These are phyloP conservation scores for Lottia gigantea DNA, from an alignment of 2,888 invertebrate species.

Conservation along the genomic window DNA sequence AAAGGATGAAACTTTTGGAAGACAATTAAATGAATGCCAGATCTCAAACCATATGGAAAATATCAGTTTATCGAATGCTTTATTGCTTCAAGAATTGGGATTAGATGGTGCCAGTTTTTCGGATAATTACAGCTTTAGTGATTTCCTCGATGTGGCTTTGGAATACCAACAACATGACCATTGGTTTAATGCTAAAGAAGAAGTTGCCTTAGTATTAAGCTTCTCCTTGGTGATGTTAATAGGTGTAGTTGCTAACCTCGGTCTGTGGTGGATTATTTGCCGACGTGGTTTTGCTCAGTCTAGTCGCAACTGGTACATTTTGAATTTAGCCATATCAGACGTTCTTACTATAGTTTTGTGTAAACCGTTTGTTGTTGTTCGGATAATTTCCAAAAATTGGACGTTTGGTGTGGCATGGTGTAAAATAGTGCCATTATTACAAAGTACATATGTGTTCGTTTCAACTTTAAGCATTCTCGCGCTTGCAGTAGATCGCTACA, in stretches of 20 bases:
- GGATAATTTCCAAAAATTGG: slow-evolving; percentile 49
- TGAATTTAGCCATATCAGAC: slow-evolving; percentile 49
- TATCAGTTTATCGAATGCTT: background rate
- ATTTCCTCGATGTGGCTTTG: slow-evolving; percentile 17
- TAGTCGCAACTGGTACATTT: slow-evolving; percentile 45
- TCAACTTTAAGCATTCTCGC: slow-evolving; percentile 50
- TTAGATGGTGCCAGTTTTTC: background rate
- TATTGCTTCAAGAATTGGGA: background rate
- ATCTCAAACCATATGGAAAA: background rate
- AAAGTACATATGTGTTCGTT: slow-evolving; percentile 47
- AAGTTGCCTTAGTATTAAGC: slow-evolving; percentile 17
- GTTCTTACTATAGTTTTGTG: slow-evolving; percentile 48
- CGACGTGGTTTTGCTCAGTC: slow-evolving; percentile 27
- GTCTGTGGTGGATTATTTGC: slow-evolving; percentile 31
- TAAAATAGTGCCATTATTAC: slow-evolving; percentile 43
- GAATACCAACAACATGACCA: slow-evolving; percentile 22
- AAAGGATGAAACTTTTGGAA: no score
- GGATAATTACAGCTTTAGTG: slow-evolving; percentile 1
- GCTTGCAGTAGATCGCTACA: slow-evolving; percentile 48
- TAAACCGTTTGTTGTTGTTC: slow-evolving; percentile 48
- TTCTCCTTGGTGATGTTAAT: slow-evolving; percentile 23
- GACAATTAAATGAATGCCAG: no score
- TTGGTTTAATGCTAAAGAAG: slow-evolving; percentile 24
- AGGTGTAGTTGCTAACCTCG: slow-evolving; percentile 31
- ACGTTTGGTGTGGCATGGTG: slow-evolving; percentile 44